Percentiles rank a stretch among this genome's conserved stretches.
Conservation (phyloP, 2,113 vertebrate species). For the Mastomys natalensis region DNA sequence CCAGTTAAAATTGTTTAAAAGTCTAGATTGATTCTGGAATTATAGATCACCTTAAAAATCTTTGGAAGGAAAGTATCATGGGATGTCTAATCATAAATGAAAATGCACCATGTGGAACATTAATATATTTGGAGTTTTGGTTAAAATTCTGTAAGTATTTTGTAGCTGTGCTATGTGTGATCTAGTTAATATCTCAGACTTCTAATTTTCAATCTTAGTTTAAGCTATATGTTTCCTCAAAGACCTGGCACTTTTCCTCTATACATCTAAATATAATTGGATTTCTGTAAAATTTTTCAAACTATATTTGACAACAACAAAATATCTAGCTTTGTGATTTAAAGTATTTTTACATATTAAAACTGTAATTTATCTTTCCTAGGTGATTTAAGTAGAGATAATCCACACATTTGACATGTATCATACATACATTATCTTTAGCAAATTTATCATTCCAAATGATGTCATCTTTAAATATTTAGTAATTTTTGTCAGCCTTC, state of each 20-base stretch:
- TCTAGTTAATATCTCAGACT: background rate
- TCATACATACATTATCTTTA: background rate
- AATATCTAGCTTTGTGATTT: background rate
- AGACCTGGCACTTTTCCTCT: background rate
- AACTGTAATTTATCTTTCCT: background rate
- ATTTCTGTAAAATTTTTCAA: background rate
- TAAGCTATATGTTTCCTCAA: background rate
- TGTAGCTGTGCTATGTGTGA: background rate
- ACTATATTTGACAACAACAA: background rate
- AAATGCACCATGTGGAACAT: background rate
- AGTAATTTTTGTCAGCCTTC: background rate
- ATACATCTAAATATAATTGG: background rate
- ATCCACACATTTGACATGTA: background rate
- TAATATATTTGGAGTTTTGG: background rate
- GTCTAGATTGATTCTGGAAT: background rate
- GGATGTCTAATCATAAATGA: slow-evolving; percentile 5
- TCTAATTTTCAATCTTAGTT: background rate
- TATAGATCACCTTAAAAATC: background rate
- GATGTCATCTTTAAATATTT: background rate
- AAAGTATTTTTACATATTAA: background rate
- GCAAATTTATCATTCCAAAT: background rate
- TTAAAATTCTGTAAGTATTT: background rate
- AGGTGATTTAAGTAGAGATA: background rate
- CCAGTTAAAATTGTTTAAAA: slow-evolving; percentile 3
- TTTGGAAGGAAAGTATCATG: background rate